Base-by-base conservation (phyloP, 1,140 invertebrate species). In the Papilio aristodemus region DNA sequence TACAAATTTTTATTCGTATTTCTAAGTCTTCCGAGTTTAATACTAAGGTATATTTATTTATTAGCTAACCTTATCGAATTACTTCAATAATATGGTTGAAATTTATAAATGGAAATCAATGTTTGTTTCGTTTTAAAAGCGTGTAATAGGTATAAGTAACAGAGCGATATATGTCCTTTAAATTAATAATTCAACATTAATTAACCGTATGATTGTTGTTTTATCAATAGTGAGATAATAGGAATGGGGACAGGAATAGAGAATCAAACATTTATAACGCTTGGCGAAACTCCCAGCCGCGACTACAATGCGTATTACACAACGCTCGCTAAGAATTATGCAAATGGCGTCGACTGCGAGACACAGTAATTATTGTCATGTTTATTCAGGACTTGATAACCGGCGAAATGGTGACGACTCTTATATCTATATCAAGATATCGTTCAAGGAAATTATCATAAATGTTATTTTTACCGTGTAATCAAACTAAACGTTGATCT, bases 181-280 rank as follows among this genome's bases (percentile, higher is more conserved):
- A 32, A 32, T 32, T 3, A 32, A 32, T 6, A 2, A 3, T 32
- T 2, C 27, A 32, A 32, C 2, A 32, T 32, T 32, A 32, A 32
- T 32, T 32, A 32, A 32, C 27, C 27, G 27, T 32, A 32, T 32
- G n/a, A 32, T 6, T 32, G 27, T 32, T 32, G 27, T 32, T 32
- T 32, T 32, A 32, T 32, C 27, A 32, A 32, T 32, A 32, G 27
- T 6, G 27, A 32, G 27, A 11, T 25, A 25, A 54, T 25, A 13
- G 9, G 3, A 3, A 54, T 25, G 19, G 0, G 14, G 13, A 22
- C 17, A 22, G 74, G 69, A 50, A 71, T 77, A 73, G 73, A 64
- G 76, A 82, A 85, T 84, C 85, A 82, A 86, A 85, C 77, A 82
- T 83, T 87, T 87, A 81, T 85, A 84, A 80, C 77, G 71, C 37